Evolutionary conservation across 1,140 invertebrate genomes (phyloP), one percentile per base, ranked within the genome.

Genomic region (Pogonomyrmex barbatus): DNA sequence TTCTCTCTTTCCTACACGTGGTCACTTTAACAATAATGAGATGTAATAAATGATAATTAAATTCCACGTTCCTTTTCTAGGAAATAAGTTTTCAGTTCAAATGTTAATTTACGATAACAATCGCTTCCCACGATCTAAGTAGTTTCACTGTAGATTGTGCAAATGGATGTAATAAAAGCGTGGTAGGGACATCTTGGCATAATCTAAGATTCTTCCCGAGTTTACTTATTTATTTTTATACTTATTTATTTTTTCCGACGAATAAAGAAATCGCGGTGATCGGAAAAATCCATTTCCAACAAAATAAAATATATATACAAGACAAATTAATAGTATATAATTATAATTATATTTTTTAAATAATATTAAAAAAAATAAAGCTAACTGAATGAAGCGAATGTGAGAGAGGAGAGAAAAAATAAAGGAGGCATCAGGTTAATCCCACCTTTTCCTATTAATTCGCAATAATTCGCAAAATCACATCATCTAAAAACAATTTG

Each of bases 91-190:
- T 82, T 47, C 39, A 24, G 30, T 71, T 71, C 52, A 58, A 33
- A 2, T 52, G 65, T 81, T 70, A 81, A 81, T 70, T 81, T 70
- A 54, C 63, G 63, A 54, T 70, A 54, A 81, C 77, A 81, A 81
- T 81, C n/a, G 63, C 47, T 70, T 81, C 63, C 24, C 77, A 54
- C 47, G 63, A 54, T 68, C 63, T 33, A 33, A 4, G n/a, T 56
- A 81, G 42, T 70, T 81, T 45, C 47, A 30, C 47, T 67, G 77
- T 68, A 47, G 17, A 24, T 70, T 70, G 62, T 68, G 47, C 62
- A 47, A 65, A 67, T 54, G 45, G 10, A 12, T 14, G 33, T 30
- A 70, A 81, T 70, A 81, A 81, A 52, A 39, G 77, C 42, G 6
- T 24, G 45, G 39, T 14, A 30, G 36, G n/a, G 63, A 68, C 45